Conservation (phyloP, 2,113 vertebrate species). For the Dolichotis patagonum region DNA sequence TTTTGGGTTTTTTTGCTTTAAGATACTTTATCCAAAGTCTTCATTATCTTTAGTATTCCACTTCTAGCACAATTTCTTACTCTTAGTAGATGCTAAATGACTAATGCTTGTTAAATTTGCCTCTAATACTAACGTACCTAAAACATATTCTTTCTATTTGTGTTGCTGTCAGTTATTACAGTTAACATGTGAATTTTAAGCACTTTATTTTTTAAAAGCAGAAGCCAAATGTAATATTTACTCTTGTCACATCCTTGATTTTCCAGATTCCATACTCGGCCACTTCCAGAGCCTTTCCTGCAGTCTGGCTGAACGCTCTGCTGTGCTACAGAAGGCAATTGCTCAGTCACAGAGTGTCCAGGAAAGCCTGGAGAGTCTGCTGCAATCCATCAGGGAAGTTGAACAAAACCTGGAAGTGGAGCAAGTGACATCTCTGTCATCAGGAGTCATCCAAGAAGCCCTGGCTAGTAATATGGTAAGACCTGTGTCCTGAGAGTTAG, state of each 20-base stretch:
- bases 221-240: background rate
- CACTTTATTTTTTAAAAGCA: constrained; percentile 13
- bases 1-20: background rate
- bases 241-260: background rate
- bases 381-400: constrained; percentile 91
- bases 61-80: constrained; percentile 11
- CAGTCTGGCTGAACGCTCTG: constrained; percentile 90
- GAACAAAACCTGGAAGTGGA: constrained; percentile 85
- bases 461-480: constrained; percentile 93
- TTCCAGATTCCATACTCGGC: constrained; percentile 90
- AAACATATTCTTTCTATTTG: background rate
- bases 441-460: constrained; percentile 92
- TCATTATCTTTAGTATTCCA: background rate
- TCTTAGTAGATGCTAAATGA: constrained; percentile 26
- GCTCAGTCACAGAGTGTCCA: constrained; percentile 97
- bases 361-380: constrained; percentile 93
- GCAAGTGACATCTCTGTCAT: constrained; percentile 86
- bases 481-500: background rate
- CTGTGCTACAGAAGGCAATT: constrained; percentile 95
- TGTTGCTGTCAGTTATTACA: background rate
- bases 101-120: constrained; percentile 35
- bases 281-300: constrained; percentile 91
- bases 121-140: constrained; percentile 19
- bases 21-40: background rate
- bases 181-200: constrained; percentile 32